These are phyloP conservation scores for Corythaeola cristata DNA, from an alignment of 2,113 vertebrate species.

Conservation along the genomic window DNA sequence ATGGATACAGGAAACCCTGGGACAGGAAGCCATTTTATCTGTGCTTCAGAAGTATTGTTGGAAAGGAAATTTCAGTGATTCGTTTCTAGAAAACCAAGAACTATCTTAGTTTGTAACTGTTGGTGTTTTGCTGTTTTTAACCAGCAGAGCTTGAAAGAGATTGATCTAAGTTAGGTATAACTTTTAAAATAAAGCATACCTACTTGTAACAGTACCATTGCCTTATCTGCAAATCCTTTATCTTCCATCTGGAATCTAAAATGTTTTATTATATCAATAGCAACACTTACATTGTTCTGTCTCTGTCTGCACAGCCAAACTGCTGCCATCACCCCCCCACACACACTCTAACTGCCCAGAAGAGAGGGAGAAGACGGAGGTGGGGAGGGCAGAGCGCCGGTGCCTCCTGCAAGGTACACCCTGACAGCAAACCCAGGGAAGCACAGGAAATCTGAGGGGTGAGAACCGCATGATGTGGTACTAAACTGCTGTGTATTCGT, in stretches of 20 bases:
- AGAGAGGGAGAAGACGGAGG: accelerated
- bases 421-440: not conserved
- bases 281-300: not conserved
- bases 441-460: not conserved
- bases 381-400: not conserved
- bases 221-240: not conserved
- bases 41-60: slow-evolving; percentile 75
- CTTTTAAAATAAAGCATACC: not conserved
- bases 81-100: slow-evolving; percentile 63
- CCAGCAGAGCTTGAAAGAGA: not conserved
- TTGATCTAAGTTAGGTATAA: not conserved
- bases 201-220: not conserved
- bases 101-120: not conserved
- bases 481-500: too few relatives aligned
- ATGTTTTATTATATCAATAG: not conserved
- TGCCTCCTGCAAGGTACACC: not conserved
- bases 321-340: too few relatives aligned
- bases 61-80: slow-evolving; percentile 72
- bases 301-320: not conserved
- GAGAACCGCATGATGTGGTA: accelerated
- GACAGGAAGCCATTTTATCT: slow-evolving; percentile 82
- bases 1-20: slow-evolving; percentile 85
- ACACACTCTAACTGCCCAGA: too few relatives aligned
- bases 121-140: not conserved
- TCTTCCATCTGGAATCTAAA: not conserved